Conservation (phyloP, 2,113 vertebrate species). For the Clarias batrachus region DNA sequence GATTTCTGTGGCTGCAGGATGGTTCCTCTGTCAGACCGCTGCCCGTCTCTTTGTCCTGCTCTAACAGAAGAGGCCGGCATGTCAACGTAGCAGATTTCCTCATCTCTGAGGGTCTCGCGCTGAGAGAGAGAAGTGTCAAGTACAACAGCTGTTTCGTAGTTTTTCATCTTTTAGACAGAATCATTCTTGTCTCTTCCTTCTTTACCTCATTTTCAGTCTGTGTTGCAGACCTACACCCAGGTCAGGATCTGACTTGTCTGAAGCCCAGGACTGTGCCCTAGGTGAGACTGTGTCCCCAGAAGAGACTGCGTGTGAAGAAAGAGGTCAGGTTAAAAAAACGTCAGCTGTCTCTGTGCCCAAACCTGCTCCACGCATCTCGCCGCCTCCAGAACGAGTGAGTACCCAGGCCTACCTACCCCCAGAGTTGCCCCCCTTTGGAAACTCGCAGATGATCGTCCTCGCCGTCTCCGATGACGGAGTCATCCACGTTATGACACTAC, state of each 20-base stretch:
- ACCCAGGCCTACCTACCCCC: constrained; percentile 75
- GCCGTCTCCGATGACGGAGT: constrained; percentile 80
- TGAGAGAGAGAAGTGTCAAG: constrained; percentile 76
- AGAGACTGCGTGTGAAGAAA: neutral
- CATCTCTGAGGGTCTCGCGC: constrained; percentile 82
- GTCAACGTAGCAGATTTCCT: constrained; percentile 83
- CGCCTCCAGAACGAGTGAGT: constrained; percentile 61
- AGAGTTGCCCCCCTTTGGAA: constrained; percentile 70
- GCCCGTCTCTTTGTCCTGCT: constrained; percentile 78
- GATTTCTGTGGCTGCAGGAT: constrained; percentile 32
- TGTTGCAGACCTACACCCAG: constrained; percentile 17
- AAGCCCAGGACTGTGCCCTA: too few relatives aligned
- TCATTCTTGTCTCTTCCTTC: neutral
- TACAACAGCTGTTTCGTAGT: constrained; percentile 37
- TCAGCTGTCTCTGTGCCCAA: constrained; percentile 6
- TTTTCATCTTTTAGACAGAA: neutral
- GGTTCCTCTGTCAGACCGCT: constrained; percentile 59
- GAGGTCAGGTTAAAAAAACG: constrained; percentile 20
- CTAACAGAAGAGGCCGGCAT: constrained; percentile 70
- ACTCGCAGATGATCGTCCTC: constrained; percentile 72
- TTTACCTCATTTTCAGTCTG: neutral
- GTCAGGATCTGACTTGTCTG: neutral
- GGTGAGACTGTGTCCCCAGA: neutral
- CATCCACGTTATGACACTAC: constrained; percentile 77
- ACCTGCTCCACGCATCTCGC: constrained; percentile 42